Evolutionary conservation across 2,888 invertebrate species (phyloP).

Genomic region (Anarsia innoxiella): DNA sequence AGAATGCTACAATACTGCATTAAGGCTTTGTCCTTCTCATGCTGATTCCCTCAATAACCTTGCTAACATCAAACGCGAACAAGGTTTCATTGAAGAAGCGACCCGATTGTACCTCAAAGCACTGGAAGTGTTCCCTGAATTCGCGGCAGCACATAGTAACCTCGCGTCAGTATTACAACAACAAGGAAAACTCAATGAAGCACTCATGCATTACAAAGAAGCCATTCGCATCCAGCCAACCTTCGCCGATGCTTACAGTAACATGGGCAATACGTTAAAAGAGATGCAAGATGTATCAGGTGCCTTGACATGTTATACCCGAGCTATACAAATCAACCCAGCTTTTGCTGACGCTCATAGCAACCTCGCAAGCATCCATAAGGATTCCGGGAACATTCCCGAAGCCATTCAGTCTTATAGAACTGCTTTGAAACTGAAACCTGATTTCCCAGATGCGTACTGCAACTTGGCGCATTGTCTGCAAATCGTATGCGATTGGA

Average conservation of each 20-base stretch:
- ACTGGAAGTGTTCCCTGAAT: constrained; percentile 97
- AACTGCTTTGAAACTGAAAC: constrained; percentile 97
- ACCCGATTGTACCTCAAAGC: constrained; percentile 95
- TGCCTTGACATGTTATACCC: constrained; percentile 97
- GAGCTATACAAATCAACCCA: constrained; percentile 99
- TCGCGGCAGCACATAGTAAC: constrained; percentile 99
- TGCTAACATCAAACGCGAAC: constrained; percentile 99
- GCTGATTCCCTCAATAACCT: constrained; percentile 99
- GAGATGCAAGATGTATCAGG: constrained; percentile 99
- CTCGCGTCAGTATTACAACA: constrained; percentile 98
- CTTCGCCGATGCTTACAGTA: constrained; percentile 99
- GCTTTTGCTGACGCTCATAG: constrained; percentile 99
- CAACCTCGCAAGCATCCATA: constrained; percentile 98
- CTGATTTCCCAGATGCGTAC: constrained; percentile 99
- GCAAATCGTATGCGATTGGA: constrained; percentile 99
- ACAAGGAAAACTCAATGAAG: constrained; percentile 97
- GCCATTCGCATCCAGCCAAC: constrained; percentile 99
- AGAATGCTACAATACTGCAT: constrained; percentile 98
- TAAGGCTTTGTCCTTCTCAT: constrained; percentile 95
- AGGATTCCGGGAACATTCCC: constrained; percentile 99
- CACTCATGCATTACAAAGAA: constrained; percentile 98
- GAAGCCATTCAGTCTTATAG: constrained; percentile 99
- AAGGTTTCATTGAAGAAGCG: constrained; percentile 98
- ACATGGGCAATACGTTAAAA: constrained; percentile 99
- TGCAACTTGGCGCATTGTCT: constrained; percentile 99